Evolutionary conservation across 2,888 invertebrate genomes (phyloP).

Genomic region (Cenopis cana): DNA sequence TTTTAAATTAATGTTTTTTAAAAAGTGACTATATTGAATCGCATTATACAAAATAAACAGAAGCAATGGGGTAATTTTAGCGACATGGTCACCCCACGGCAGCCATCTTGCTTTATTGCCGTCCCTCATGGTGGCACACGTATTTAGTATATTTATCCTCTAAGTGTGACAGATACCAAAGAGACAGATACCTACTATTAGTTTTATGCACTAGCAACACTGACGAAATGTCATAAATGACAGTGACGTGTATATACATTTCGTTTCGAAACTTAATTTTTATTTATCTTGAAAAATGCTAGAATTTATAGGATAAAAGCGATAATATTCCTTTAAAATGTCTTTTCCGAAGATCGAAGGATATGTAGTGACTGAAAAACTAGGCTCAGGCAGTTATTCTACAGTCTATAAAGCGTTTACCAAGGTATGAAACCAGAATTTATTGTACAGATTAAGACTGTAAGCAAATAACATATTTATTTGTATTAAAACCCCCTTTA

Average conservation of each 20-base stretch:
- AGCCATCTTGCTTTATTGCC: too few species aligned
- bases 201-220: slow-evolving; percentile 3
- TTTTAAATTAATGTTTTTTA: too few species aligned
- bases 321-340: slow-evolving; percentile 63
- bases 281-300: slow-evolving; percentile 31
- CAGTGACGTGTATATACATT: background rate
- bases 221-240: slow-evolving; percentile 15
- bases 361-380: slow-evolving; percentile 89
- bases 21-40: too few species aligned
- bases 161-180: background rate
- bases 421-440: slow-evolving; percentile 78
- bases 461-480: slow-evolving; percentile 28
- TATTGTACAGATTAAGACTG: background rate
- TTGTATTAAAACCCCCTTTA: slow-evolving; percentile 26
- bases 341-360: slow-evolving; percentile 86
- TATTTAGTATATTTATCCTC: too few species aligned
- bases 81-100: too few species aligned
- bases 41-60: too few species aligned
- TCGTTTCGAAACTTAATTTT: background rate
- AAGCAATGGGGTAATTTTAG: too few species aligned
- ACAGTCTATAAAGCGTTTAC: slow-evolving; percentile 92
- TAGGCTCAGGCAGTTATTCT: slow-evolving; percentile 94
- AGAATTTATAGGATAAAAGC: background rate
- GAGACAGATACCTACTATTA: background rate
- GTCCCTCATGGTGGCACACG: too few species aligned